These are phyloP conservation scores for Sitta europaea DNA, from an alignment of 2,113 vertebrate genomes.

Conservation along the genomic window DNA sequence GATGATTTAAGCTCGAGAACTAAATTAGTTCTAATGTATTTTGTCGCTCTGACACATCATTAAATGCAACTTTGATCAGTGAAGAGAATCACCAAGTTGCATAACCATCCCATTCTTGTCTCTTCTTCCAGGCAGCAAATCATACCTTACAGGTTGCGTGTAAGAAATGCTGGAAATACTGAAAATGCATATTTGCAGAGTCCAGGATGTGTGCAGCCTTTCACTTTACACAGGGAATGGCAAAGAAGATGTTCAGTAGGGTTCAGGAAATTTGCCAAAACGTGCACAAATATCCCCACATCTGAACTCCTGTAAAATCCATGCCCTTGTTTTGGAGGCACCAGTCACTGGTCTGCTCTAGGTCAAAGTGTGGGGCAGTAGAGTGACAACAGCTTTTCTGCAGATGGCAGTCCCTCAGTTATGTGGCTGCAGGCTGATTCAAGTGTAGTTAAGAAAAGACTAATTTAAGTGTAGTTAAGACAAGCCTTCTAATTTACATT, in stretches of 20 bases:
- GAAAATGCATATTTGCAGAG: neutral
- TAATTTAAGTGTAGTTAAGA: neutral
- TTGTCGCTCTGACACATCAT: neutral
- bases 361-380: neutral
- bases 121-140: neutral
- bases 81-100: neutral
- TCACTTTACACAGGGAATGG: neutral
- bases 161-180: neutral
- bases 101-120: neutral
- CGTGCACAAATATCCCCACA: neutral
- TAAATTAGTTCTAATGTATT: neutral
- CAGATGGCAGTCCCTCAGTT: neutral
- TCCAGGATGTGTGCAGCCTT: neutral
- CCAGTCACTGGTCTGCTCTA: neutral
- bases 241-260: neutral
- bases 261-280: neutral
- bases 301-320: neutral
- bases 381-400: neutral
- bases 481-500: neutral
- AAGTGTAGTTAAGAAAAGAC: too few relatives aligned
- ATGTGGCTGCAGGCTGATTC: neutral
- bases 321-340: neutral
- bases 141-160: neutral
- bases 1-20: neutral
- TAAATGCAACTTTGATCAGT: neutral